Conservation (phyloP, 1,140 invertebrate species). For the Zelostemma sp. region DNA sequence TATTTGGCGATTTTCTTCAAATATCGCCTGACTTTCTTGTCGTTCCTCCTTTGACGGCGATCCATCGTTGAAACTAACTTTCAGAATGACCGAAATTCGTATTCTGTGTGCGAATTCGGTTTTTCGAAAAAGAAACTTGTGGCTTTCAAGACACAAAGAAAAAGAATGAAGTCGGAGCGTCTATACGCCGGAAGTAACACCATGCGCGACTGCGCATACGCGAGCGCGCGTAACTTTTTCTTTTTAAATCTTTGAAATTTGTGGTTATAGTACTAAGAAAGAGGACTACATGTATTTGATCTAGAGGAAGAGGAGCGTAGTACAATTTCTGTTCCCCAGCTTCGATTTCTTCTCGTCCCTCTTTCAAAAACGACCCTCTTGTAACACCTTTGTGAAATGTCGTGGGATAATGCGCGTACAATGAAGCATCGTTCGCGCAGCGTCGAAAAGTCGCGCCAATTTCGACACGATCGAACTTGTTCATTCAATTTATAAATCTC, state of each 20-base stretch:
- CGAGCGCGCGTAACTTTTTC: too few relatives aligned
- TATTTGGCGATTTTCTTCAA: background rate
- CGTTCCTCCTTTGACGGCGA: background rate
- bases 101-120: background rate
- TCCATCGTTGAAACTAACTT: background rate
- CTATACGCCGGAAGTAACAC: too few relatives aligned
- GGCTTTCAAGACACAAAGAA: background rate
- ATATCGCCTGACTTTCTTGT: background rate
- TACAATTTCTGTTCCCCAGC: too few relatives aligned
- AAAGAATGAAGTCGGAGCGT: too few relatives aligned
- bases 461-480: background rate
- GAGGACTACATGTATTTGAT: too few relatives aligned
- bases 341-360: background rate
- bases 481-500: background rate
- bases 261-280: too few relatives aligned
- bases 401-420: constrained; percentile 11
- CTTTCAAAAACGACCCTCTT: background rate
- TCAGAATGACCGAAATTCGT: background rate
- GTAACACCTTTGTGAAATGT: constrained; percentile 16
- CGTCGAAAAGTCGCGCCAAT: background rate
- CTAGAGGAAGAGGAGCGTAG: too few relatives aligned
- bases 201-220: too few relatives aligned
- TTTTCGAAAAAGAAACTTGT: constrained; percentile 6
- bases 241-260: too few relatives aligned
- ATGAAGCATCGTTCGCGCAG: constrained; percentile 2